Percentiles rank a stretch among this genome's conserved stretches.
Evolutionary conservation across 2,888 invertebrate genomes (phyloP).

Genomic region (Heliconius erato): DNA sequence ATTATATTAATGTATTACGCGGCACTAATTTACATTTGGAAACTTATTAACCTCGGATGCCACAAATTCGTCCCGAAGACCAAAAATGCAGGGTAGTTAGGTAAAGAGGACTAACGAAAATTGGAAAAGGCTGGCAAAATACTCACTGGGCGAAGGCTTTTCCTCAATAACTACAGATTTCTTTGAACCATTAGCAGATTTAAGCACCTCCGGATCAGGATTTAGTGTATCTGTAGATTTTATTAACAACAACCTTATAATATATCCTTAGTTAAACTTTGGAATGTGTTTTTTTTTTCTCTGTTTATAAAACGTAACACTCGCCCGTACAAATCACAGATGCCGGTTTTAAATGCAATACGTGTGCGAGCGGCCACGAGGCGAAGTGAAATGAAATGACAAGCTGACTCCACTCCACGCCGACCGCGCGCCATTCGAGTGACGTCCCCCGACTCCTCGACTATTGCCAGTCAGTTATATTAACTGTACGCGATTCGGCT

Average conservation of each 20-base stretch:
- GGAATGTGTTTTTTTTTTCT: constrained; percentile 39
- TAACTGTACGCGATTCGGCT: constrained; percentile 75
- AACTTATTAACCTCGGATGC: constrained; percentile 62
- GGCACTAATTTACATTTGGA: constrained; percentile 40
- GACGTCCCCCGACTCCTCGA: constrained; percentile 64
- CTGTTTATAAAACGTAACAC: constrained; percentile 35
- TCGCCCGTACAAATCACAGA: constrained; percentile 54
- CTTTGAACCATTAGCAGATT: constrained; percentile 75
- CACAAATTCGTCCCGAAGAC: constrained; percentile 66
- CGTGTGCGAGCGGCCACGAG: constrained; percentile 57
- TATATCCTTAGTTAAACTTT: constrained; percentile 55
- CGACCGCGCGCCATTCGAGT: constrained; percentile 52
- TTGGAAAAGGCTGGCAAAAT: constrained; percentile 66
- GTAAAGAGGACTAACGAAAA: constrained; percentile 63
- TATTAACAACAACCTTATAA: constrained; percentile 75
- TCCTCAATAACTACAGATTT: constrained; percentile 76
- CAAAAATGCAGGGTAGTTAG: constrained; percentile 59
- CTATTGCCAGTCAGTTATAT: constrained; percentile 71
- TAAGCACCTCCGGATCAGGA: constrained; percentile 81
- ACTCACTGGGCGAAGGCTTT: constrained; percentile 82
- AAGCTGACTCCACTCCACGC: constrained; percentile 54
- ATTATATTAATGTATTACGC: constrained; percentile 20
- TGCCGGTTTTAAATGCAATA: constrained; percentile 43
- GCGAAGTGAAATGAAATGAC: constrained; percentile 67
- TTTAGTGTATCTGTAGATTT: constrained; percentile 82